These are phyloP conservation scores for Zaprionus vittiger DNA, from an alignment of 1,140 invertebrate genomes.

Conservation along the genomic window DNA sequence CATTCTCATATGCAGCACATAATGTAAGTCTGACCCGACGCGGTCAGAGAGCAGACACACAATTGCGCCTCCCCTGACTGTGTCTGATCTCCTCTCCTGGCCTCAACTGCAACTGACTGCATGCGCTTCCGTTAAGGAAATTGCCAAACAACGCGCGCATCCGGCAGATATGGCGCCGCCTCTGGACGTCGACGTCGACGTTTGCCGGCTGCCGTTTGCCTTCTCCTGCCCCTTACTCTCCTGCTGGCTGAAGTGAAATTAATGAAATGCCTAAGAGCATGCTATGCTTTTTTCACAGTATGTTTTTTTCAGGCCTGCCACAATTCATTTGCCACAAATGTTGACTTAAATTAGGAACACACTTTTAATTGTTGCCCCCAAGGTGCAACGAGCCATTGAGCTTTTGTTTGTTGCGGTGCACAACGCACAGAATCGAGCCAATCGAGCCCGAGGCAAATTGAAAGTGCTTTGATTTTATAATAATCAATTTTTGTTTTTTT, in stretches of 20 bases:
- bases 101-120: conserved; percentile 60
- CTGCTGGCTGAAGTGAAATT: conserved; percentile 57
- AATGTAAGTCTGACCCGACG: conserved; percentile 25
- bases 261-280: conserved; percentile 75
- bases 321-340: conserved; percentile 24
- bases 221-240: conserved; percentile 33
- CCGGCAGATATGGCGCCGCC: conserved; percentile 73
- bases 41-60: conserved; percentile 33
- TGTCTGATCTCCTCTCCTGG: conserved; percentile 46
- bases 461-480: not conserved
- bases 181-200: conserved; percentile 36
- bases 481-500: not conserved
- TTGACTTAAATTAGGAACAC: conserved; percentile 39
- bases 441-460: not conserved
- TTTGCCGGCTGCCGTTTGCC: conserved; percentile 23
- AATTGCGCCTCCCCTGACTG: conserved; percentile 6
- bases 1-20: conserved; percentile 1
- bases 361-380: conserved; percentile 38
- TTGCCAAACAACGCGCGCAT: conserved; percentile 80
- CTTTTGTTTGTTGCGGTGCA: not conserved
- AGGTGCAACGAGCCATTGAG: not conserved
- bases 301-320: conserved; percentile 4
- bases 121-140: conserved; percentile 80
- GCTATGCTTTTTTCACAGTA: conserved; percentile 37
- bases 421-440: not conserved